Percentiles rank a stretch among this genome's conserved stretches.
Conservation (phyloP, 1,140 invertebrate species). For the Eciton burchellii region DNA sequence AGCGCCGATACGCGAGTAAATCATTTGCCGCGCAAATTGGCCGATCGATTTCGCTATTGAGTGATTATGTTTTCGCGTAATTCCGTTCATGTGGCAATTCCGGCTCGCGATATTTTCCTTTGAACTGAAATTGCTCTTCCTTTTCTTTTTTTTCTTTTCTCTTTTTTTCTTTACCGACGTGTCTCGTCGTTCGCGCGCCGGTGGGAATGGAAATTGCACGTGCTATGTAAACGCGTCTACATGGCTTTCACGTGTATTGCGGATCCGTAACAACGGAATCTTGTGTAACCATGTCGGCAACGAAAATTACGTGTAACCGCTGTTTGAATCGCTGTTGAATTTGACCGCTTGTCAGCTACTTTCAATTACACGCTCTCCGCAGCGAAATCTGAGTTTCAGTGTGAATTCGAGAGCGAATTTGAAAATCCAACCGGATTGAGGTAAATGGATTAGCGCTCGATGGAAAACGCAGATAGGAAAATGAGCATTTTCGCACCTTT, state of each 20-base stretch:
- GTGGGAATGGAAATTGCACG: conserved; percentile 34
- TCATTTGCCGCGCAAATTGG: too few relatives aligned
- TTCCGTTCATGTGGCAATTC: neutral
- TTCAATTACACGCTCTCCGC: conserved; percentile 57
- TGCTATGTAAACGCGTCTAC: conserved; percentile 25
- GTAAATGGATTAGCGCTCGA: conserved; percentile 34
- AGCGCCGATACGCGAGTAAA: neutral
- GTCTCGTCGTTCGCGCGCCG: neutral
- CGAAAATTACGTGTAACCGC: conserved; percentile 62
- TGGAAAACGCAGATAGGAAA: conserved; percentile 8
- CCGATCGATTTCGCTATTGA: too few relatives aligned
- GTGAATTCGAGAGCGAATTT: conserved; percentile 48
- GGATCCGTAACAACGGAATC: conserved; percentile 54
- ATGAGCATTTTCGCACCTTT: conserved; percentile 19
- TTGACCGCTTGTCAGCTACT: conserved; percentile 65
- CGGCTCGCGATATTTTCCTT: neutral
- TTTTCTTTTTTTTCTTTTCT: too few relatives aligned
- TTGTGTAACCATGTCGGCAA: conserved; percentile 37
- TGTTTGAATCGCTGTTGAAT: conserved; percentile 58
- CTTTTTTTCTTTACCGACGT: too few relatives aligned
- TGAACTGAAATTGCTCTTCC: conserved; percentile 2
- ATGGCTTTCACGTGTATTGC: conserved; percentile 5
- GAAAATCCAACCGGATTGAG: conserved; percentile 22
- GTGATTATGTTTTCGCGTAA: conserved; percentile 26
- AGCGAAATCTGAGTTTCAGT: conserved; percentile 10